Evolutionary conservation across 1,140 invertebrate species (phyloP), one percentile per base, ranked within the genome.

Genomic region (Drosophila carrolli): DNA sequence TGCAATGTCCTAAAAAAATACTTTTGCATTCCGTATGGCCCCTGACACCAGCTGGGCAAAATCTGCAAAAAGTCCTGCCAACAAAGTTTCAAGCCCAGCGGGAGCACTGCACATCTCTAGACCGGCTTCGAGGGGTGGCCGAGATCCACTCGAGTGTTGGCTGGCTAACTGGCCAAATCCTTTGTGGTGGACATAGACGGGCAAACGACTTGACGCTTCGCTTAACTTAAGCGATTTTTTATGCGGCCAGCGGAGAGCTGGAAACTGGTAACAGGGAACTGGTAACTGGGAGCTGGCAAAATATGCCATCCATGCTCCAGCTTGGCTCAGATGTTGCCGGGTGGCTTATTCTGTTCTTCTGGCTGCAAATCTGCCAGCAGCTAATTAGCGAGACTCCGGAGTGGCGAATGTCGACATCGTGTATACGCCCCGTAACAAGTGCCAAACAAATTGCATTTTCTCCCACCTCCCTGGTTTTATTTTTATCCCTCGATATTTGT

Each of bases 161-260:
- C 70, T 76, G 75, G 79, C 82, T 88, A 86, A 88, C 82, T 82
- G 82, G 82, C 83, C 79, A 88, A 86, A 89, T 86, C 83, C 80
- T 71, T 81, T 88, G 83, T 77, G 84, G 83, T 86, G 71, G 70
- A 70, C 58, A 70, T 58, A 83, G 82, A 78, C 79, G 56, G 67
- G 75, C 83, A 88, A 88, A 88, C 83, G 83, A 88, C 83, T 88
- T 88, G 83, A 88, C 72, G 83, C 83, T 88, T 88, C 83, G 83
- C 83, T 88, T 88, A 88, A 84, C 84, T 88, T 88, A 88, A 88
- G 84, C 84, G 84, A 78, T 88, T 88, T 88, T 88, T 88, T 88
- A 88, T 88, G 77, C 77, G 72, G 83, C 86, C 48, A 78, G 41
- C 40, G 16, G 27, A 56, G 55, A 38, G 60, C 23, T 48, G 27